Conservation (phyloP, 2,113 vertebrate genomes). For the Carlito syrichta region DNA sequence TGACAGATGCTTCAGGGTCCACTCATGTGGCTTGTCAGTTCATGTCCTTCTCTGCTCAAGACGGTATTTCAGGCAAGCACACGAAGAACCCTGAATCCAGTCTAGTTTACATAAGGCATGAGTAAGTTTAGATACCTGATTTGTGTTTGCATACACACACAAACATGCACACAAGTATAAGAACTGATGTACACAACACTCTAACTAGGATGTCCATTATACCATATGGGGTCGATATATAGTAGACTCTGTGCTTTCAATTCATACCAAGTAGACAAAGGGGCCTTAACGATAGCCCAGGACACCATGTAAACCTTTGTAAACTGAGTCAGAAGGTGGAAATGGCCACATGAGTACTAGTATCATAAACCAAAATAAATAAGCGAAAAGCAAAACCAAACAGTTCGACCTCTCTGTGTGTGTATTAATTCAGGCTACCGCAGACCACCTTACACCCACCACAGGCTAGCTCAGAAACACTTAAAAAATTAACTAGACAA, state of each 20-base stretch:
- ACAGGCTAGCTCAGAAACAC: neutral
- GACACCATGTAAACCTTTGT: neutral
- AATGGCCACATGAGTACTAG: neutral
- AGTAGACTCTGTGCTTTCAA: neutral
- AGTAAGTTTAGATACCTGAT: neutral
- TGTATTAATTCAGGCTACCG: neutral
- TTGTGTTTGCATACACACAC: neutral
- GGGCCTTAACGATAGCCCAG: neutral
- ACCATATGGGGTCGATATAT: neutral
- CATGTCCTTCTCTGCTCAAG: neutral
- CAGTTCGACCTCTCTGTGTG: neutral
- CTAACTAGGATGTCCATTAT: neutral
- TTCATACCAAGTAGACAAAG: neutral
- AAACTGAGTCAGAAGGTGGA: neutral
- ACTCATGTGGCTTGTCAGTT: neutral
- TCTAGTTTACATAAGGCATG: neutral
- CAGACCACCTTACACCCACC: neutral
- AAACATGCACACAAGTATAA: neutral
- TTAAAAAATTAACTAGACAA: neutral
- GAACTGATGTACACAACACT: neutral
- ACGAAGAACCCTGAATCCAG: neutral
- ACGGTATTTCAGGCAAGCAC: neutral
- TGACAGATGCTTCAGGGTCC: neutral
- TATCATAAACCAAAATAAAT: neutral
- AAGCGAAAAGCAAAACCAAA: neutral